These are phyloP conservation scores for Drosophila heteroneura DNA, from an alignment of 2,888 invertebrate species.

Conservation along the genomic window DNA sequence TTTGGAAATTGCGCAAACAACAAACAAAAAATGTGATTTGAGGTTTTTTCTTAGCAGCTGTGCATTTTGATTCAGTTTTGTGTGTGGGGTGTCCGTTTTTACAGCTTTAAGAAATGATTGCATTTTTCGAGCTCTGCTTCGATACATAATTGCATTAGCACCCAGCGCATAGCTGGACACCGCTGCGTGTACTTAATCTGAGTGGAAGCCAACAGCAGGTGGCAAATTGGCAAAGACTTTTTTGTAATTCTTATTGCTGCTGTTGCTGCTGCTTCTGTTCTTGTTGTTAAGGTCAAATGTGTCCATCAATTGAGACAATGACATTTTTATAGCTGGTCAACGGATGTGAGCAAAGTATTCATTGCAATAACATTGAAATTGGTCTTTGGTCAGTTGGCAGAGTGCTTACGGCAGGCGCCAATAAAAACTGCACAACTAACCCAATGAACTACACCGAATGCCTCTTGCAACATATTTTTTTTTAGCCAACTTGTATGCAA, in stretches of 20 bases:
- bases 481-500: slow-evolving; percentile 33
- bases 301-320: slow-evolving; percentile 61
- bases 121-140: slow-evolving; percentile 34
- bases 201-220: slow-evolving; percentile 56
- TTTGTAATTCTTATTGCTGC: slow-evolving; percentile 19
- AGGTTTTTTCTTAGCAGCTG: slow-evolving; percentile 42
- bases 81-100: slow-evolving; percentile 19
- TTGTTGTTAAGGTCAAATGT: slow-evolving; percentile 62
- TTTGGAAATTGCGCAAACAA: slow-evolving; percentile 62
- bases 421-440: slow-evolving; percentile 50
- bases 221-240: slow-evolving; percentile 36
- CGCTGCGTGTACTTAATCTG: slow-evolving; percentile 56
- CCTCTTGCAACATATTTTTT: slow-evolving; percentile 36
- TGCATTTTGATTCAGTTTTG: slow-evolving; percentile 10
- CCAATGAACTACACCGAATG: slow-evolving; percentile 62
- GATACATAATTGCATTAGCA: slow-evolving; percentile 33
- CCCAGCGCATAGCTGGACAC: slow-evolving; percentile 16
- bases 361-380: slow-evolving; percentile 64
- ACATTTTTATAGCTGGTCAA: slow-evolving; percentile 58
- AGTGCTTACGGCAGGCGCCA: background rate
- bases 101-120: slow-evolving; percentile 41
- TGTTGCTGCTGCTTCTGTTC: background rate
- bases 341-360: slow-evolving; percentile 58
- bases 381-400: slow-evolving; percentile 17
- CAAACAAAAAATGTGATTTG: slow-evolving; percentile 43